A percentile compares a stretch with the other conserved stretches of the same genome.
phyloP scores from a whole-genome alignment of 2,888 invertebrate genomes.

The Sepioteuthis lessoniana region DNA sequence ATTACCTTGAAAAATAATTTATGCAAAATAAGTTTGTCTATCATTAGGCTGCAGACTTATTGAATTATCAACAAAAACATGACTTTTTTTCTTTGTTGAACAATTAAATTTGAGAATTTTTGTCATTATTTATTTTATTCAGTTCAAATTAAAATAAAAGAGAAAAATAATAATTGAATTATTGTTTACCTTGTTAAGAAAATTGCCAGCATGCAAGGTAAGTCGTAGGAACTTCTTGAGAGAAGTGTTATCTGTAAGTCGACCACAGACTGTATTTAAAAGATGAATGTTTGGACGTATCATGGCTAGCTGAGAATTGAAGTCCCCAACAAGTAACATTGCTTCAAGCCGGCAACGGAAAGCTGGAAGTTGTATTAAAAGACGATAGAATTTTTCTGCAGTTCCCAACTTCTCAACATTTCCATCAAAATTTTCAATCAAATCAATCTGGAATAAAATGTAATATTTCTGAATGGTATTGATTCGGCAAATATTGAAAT shows the following conservation, averaged over 20 bases:
- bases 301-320: conserved; percentile 89
- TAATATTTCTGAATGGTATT: no score
- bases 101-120: background rate
- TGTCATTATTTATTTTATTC: background rate
- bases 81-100: no score
- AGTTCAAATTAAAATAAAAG: background rate
- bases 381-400: conserved; percentile 77
- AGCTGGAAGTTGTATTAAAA: conserved; percentile 76
- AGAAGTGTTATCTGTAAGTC: conserved; percentile 80
- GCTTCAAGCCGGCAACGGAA: conserved; percentile 94
- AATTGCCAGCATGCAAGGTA: conserved; percentile 95
- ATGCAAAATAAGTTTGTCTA: no score
- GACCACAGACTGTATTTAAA: conserved; percentile 90
- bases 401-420: conserved; percentile 75
- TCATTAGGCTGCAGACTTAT: no score
- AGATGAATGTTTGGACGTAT: conserved; percentile 92
- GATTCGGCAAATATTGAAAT: no score
- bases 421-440: conserved; percentile 73
- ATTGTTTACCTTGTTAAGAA: conserved; percentile 87
- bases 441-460: conserved; percentile 66
- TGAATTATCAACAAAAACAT: no score
- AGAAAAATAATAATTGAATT: background rate
- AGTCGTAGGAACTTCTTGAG: conserved; percentile 92
- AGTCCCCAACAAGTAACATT: conserved; percentile 95
- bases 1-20: no score